Conservation (phyloP, 2,888 invertebrate species). For the Cynaeus angustus region DNA sequence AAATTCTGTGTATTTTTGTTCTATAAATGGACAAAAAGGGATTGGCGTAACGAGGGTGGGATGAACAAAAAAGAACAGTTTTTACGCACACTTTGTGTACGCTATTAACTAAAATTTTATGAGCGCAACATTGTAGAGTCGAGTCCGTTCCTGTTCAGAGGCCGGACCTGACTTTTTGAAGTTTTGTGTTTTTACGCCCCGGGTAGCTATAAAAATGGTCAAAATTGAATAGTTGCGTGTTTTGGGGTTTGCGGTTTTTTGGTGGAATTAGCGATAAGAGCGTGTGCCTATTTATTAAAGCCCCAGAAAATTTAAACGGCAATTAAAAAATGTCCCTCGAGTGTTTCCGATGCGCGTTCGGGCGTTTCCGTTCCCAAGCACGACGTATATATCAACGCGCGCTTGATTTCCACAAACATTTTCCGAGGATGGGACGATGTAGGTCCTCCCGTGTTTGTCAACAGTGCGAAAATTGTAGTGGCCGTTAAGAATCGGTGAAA, state of each 20-base stretch:
- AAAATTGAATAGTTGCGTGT: not conserved
- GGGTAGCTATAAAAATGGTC: not conserved
- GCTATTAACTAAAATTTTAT: no score
- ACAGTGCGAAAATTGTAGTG: slow-evolving; percentile 76
- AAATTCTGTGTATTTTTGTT: no score
- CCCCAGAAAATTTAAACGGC: slow-evolving; percentile 15
- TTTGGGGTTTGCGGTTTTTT: not conserved
- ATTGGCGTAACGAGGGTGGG: no score
- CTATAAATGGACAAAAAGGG: no score
- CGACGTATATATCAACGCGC: slow-evolving; percentile 71
- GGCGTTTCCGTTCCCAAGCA: slow-evolving; percentile 23
- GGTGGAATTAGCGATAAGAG: slow-evolving; percentile 1
- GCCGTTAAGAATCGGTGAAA: slow-evolving; percentile 63
- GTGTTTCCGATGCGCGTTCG: slow-evolving; percentile 18
- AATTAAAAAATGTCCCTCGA: slow-evolving; percentile 25
- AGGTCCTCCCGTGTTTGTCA: slow-evolving; percentile 75
- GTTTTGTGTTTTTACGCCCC: not conserved
- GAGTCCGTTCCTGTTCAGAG: slow-evolving; percentile 6
- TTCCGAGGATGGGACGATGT: slow-evolving; percentile 76
- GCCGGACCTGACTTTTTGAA: not conserved
- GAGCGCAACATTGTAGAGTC: no score
- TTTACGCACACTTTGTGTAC: no score
- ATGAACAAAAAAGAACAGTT: no score
- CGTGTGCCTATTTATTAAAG: not conserved
- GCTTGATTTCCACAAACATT: slow-evolving; percentile 72